These are phyloP conservation scores for Acropternis orthonyx DNA, from an alignment of 2,797 vertebrate species.

Conservation along the genomic window DNA sequence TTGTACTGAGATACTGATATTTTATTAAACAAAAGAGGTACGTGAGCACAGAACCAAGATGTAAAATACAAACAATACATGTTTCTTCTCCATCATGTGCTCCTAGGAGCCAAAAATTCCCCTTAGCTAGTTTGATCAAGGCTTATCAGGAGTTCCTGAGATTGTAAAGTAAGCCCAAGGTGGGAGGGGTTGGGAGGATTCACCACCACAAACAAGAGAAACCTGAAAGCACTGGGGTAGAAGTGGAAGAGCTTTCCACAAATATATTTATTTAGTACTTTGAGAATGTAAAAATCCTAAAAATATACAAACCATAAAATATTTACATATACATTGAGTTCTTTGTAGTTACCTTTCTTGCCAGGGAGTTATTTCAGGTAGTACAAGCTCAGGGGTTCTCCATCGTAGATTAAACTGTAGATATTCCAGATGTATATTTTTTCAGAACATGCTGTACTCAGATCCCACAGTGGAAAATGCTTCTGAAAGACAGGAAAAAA, in stretches of 20 bases:
- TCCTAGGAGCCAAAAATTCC: background rate
- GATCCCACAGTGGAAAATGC: background rate
- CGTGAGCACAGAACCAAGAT: background rate
- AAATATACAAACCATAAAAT: background rate
- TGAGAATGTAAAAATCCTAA: background rate
- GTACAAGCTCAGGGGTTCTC: background rate
- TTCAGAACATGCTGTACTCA: background rate
- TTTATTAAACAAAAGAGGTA: background rate
- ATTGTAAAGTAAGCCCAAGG: background rate
- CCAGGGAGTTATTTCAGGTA: background rate
- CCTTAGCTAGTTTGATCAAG: background rate
- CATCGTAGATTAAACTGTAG: background rate
- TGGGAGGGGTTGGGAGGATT: background rate
- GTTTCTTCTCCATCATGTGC: background rate
- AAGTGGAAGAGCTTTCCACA: background rate
- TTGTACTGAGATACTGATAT: background rate
- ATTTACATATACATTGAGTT: background rate
- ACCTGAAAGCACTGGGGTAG: background rate
- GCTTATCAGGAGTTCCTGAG: background rate
- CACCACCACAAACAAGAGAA: background rate
- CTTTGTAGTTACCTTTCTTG: background rate
- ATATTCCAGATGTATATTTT: background rate
- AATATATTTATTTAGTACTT: background rate
- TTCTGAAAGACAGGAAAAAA: background rate
- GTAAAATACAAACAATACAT: background rate